Evolutionary conservation across 2,797 vertebrate genomes (phyloP), one percentile per base, ranked within the genome.

Genomic region (Brotogeris chrysoptera): DNA sequence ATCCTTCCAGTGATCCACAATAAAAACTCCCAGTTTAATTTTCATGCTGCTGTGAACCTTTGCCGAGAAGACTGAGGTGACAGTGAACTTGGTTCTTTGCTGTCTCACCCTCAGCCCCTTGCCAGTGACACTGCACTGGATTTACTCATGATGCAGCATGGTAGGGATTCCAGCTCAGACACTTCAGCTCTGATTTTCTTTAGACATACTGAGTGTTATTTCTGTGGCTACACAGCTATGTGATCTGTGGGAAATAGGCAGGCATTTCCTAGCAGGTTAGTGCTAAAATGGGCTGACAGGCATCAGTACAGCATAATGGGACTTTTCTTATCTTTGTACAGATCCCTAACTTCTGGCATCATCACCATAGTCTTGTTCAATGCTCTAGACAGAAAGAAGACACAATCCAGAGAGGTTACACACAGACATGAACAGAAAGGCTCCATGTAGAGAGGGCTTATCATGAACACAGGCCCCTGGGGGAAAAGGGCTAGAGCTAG

Each of bases 141-240:
- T 87, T 68, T 53, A 16, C 47, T 44, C 10, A 4, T 5, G 44
- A 32, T 70, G 36, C 60, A 80, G 50, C 41, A 16, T 9, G 41
- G 50, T 21, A 10, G 47, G 55, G 43, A 52, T 73, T 91, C 28
- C 59, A 46, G 50, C 61, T 80, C 49, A 43, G 68, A 17, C 20
- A 6, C 44, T 72, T 59, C 61, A 86, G 34, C 47, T 41, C 49
- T 47, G 21, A 28, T 76, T 86, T 74, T 76, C 38, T 69, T 68
- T 30, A 66, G 41, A 59, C 0, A 1, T 39, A 44, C n/a, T 0
- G 1, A 13, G 10, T 49, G 17, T 23, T 60, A 43, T 73, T 94
- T 76, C 64, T 88, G 80, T 93, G 76, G 86, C 80, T 86, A 32
- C 50, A 8, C 1, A 61, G 49, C 59, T 83, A 5, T 19, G 32